These are phyloP conservation scores for Benitochromis conjunctus DNA, from an alignment of 2,113 vertebrate genomes.

Conservation along the genomic window DNA sequence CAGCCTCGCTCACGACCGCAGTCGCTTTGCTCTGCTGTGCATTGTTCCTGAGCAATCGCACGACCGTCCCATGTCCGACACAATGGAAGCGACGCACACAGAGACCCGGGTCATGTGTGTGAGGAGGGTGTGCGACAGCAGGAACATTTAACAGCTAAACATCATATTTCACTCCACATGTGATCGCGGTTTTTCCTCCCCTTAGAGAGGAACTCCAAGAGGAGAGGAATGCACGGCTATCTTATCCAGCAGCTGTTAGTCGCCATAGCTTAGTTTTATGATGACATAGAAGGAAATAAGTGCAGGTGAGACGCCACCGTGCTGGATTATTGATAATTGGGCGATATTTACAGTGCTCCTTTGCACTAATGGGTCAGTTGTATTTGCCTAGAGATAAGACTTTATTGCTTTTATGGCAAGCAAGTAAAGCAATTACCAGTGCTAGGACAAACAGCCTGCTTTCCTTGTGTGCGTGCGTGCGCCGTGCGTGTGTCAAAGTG, in stretches of 20 bases:
- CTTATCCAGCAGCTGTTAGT: constrained; percentile 41
- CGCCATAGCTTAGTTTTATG: constrained; percentile 33
- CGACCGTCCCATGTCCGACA: constrained; percentile 6
- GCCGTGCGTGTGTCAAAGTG: neutral
- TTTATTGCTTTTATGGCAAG: constrained; percentile 63
- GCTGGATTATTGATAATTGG: constrained; percentile 63
- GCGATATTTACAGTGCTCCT: constrained; percentile 58
- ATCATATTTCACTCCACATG: neutral
- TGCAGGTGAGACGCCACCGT: constrained; percentile 11
- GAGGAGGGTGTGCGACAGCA: no score
- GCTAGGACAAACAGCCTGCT: constrained; percentile 32
- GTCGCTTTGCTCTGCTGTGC: constrained; percentile 9
- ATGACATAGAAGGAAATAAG: constrained; percentile 14
- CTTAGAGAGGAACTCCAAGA: neutral
- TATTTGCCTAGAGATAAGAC: constrained; percentile 62
- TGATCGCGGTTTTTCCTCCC: neutral
- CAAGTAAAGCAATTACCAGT: constrained; percentile 59
- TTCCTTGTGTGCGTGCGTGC: neutral
- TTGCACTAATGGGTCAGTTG: constrained; percentile 39
- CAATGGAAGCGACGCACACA: constrained; percentile 51
- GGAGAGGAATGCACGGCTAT: constrained; percentile 49
- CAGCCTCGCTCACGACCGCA: neutral
- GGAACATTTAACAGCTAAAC: neutral
- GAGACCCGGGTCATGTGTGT: no score
- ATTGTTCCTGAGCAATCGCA: constrained; percentile 44